Evolutionary conservation across 2,113 vertebrate genomes (phyloP).

Genomic region (Cyprinodon variegatus): DNA sequence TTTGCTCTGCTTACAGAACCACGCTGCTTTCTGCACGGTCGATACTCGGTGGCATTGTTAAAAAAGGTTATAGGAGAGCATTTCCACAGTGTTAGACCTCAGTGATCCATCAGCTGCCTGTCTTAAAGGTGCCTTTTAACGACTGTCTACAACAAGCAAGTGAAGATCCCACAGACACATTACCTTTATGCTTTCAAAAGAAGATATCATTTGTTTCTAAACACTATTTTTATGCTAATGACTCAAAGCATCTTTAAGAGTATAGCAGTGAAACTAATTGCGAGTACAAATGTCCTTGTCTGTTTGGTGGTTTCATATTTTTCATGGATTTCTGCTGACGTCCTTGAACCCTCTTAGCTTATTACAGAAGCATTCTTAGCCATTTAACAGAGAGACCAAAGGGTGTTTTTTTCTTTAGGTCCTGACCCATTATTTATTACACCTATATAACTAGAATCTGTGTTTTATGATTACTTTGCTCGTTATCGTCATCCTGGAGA

Average conservation of each 20-base stretch:
- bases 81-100: conserved; percentile 49
- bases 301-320: not conserved
- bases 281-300: not conserved
- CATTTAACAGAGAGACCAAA: not conserved
- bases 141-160: conserved; percentile 20
- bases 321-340: not conserved
- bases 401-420: not conserved
- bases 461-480: conserved; percentile 1
- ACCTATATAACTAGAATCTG: not conserved
- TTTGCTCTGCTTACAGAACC: conserved; percentile 68
- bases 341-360: not conserved
- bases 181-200: not conserved
- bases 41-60: conserved; percentile 59
- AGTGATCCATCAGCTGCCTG: conserved; percentile 59
- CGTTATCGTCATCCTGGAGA: not conserved
- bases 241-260: not conserved
- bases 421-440: conserved; percentile 1
- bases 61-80: conserved; percentile 60
- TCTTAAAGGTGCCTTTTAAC: not conserved
- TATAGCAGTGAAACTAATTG: not conserved
- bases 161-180: not conserved
- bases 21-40: conserved; percentile 17
- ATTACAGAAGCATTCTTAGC: not conserved
- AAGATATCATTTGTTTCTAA: not conserved
- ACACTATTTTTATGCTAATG: not conserved